These are phyloP conservation scores for Ophthalmolycus amberensis DNA, from an alignment of 2,113 vertebrate species.

Conservation along the genomic window DNA sequence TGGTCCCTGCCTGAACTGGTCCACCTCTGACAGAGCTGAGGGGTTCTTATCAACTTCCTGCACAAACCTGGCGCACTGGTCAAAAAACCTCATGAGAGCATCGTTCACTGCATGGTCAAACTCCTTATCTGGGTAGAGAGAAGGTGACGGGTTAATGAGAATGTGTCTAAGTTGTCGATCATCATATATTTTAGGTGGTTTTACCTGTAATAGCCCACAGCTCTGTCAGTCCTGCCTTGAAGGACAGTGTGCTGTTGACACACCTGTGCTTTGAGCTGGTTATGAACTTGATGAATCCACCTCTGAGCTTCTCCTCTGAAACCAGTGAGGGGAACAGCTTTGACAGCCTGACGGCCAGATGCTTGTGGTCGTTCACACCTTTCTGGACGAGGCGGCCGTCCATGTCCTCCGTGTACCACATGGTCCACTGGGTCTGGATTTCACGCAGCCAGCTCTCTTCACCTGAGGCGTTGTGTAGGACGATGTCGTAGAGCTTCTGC, in stretches of 20 bases:
- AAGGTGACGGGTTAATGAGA: background rate
- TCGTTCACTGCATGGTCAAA: slow-evolving; percentile 86
- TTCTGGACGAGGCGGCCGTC: slow-evolving; percentile 85
- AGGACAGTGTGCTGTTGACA: slow-evolving; percentile 89
- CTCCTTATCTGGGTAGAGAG: slow-evolving; percentile 77
- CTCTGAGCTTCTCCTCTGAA: slow-evolving; percentile 76
- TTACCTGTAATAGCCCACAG: slow-evolving; percentile 71
- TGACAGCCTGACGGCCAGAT: slow-evolving; percentile 87
- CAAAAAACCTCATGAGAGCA: slow-evolving; percentile 93
- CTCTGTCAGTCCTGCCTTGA: slow-evolving; percentile 82
- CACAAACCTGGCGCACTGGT: slow-evolving; percentile 88
- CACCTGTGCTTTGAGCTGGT: slow-evolving; percentile 96
- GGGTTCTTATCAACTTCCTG: slow-evolving; percentile 85
- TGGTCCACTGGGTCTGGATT: slow-evolving; percentile 80
- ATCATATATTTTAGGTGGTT: background rate
- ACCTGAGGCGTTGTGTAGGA: slow-evolving; percentile 80
- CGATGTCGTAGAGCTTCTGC: slow-evolving; percentile 80
- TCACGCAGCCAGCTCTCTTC: slow-evolving; percentile 72
- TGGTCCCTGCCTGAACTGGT: slow-evolving; percentile 89
- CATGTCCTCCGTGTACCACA: slow-evolving; percentile 92
- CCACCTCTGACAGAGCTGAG: slow-evolving; percentile 78
- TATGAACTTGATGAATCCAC: slow-evolving; percentile 82
- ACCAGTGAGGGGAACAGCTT: slow-evolving; percentile 88
- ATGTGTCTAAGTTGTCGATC: background rate
- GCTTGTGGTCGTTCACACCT: slow-evolving; percentile 86